Base-by-base conservation (phyloP, 2,113 vertebrate species). In the Malurus alboscapulatus region DNA sequence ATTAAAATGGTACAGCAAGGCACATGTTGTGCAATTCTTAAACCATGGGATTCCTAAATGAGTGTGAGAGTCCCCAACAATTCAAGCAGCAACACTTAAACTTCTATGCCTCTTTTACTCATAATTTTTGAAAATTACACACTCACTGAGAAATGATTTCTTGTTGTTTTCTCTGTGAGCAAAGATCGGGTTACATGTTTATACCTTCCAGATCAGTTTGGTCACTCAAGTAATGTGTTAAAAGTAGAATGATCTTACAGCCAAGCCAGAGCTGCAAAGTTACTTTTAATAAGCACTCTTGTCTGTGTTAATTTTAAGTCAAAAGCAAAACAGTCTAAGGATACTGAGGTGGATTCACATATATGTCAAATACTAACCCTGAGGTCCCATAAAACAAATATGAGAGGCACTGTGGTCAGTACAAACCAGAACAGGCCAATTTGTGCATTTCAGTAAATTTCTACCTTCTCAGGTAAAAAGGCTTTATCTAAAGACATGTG, bases 221-320 rank as follows among this genome's bases (percentile, higher is more conserved):
- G 61, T 82, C 84, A n/a, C 36, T 81, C 65, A 48, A 73, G 65
- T 40, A 77, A 57, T 63, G 44, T 2, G 54, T 89, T 88, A 90
- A 89, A 91, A 93, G 85, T 84, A 77, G 76, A 87, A 53, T 0
- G 2, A 71, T 67, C 58, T 87, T 47, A 42, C 21, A 88, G 87
- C 36, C 34, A 66, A 75, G 45, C 12, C 47, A 59, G 80, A 47
- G 71, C 27, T 0, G 0, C 48, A 45, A 53, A 57, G 58, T 90
- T 93, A 84, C 53, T 96, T 96, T 94, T 93, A 95, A 76, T 87
- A 96, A 84, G 51, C 48, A 16, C 40, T 73, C 40, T 59, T 0
- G 63, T 90, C 90, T 87, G 78, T 29, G 65, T 55, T 90, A 89
- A 89, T 92, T 95, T 92, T 85, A 92, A 92, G 36, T 63, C 48